phyloP scores from a whole-genome alignment of 2,797 vertebrate genomes.

The Eulemur rubriventer region DNA sequence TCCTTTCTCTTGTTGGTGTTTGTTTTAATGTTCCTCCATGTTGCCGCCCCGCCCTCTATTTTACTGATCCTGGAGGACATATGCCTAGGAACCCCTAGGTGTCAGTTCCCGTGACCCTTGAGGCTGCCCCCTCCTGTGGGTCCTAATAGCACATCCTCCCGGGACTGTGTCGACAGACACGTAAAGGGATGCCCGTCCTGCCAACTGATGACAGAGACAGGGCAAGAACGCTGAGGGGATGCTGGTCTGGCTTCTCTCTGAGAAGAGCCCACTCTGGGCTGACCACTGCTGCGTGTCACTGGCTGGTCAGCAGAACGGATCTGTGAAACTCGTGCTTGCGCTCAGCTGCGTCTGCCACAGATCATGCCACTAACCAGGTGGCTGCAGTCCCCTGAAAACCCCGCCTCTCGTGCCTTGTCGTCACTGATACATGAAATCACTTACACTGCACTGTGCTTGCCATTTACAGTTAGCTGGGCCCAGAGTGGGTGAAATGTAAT shows the following conservation, averaged over 20 bases:
- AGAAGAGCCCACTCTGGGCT: neutral
- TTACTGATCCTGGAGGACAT: neutral
- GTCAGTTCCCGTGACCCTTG: neutral
- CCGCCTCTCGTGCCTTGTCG: neutral
- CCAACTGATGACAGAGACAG: neutral
- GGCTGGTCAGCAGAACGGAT: neutral
- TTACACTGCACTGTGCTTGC: neutral
- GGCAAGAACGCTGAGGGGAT: neutral
- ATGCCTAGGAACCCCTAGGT: neutral
- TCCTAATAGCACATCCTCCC: neutral
- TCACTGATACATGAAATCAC: neutral
- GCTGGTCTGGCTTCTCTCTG: neutral
- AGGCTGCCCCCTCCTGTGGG: neutral
- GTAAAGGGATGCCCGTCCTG: fast-evolving
- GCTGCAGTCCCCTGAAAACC: neutral
- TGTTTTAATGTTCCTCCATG: neutral
- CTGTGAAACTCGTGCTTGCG: neutral
- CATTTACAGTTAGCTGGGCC: slow-evolving; percentile 20
- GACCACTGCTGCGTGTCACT: neutral
- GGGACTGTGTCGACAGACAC: neutral
- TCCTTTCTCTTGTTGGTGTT: neutral
- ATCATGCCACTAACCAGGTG: neutral
- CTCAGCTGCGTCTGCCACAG: neutral
- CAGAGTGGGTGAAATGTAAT: slow-evolving; percentile 23
- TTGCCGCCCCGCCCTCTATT: neutral